phyloP scores from a whole-genome alignment of 37 sponge, comb jelly and placozoan genomes.

The Lycopodina hypogea region DNA sequence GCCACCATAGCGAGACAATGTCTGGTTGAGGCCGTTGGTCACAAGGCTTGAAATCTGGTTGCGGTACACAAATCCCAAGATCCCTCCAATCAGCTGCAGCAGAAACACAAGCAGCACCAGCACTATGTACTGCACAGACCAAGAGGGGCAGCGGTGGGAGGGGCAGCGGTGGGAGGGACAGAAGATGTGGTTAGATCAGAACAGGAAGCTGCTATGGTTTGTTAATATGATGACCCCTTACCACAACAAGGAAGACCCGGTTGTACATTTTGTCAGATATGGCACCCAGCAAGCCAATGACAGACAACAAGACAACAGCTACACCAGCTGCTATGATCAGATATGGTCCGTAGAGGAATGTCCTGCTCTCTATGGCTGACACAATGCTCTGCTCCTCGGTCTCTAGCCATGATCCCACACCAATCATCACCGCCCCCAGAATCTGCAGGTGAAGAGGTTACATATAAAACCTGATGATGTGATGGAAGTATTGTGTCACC shows the following conservation, averaged over 20 bases:
- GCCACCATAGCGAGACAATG: conserved; percentile 17
- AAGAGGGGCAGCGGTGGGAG: neutral
- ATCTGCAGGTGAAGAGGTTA: conserved; percentile 42
- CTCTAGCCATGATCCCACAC: conserved; percentile 57
- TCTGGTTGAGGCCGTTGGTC: neutral
- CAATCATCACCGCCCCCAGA: conserved; percentile 50
- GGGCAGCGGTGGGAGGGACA: conserved; percentile 33
- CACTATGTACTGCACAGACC: conserved; percentile 45
- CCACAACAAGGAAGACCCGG: conserved; percentile 47
- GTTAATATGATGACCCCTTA: conserved; percentile 1
- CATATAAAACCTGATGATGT: too few species aligned
- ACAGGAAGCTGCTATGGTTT: neutral
- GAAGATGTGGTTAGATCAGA: conserved; percentile 15
- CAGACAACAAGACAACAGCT: conserved; percentile 41
- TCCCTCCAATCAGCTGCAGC: conserved; percentile 51
- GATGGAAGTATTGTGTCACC: too few species aligned
- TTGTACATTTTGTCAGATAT: conserved; percentile 41
- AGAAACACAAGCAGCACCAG: conserved; percentile 44
- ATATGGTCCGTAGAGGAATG: conserved; percentile 53
- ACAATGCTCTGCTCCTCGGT: conserved; percentile 16
- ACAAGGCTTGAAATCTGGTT: conserved; percentile 8
- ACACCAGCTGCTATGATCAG: conserved; percentile 56
- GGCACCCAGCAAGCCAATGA: conserved; percentile 60
- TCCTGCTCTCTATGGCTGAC: neutral
- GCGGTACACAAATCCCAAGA: conserved; percentile 50